A percentile compares a stretch with the other conserved stretches of the same genome.
These are phyloP conservation scores for Chitala chitala DNA, from an alignment of 2,113 vertebrate species.

Conservation along the genomic window DNA sequence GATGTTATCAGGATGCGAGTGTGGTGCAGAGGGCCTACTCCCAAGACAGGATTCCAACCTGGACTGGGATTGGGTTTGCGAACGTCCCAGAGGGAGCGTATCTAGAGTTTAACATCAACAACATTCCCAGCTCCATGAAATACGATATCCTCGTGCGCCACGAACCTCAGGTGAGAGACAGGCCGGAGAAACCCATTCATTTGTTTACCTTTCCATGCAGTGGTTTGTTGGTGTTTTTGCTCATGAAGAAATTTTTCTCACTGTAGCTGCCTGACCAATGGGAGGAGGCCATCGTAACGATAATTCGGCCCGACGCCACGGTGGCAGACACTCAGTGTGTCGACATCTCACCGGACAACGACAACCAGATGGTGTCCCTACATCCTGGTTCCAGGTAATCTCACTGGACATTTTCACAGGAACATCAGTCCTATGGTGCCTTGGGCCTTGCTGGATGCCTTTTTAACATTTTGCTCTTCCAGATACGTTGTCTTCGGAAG, in stretches of 20 bases:
- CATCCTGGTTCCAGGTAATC: slow-evolving; percentile 83
- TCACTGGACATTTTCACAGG: slow-evolving; percentile 4
- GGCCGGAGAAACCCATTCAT: background rate
- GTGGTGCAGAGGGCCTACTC: slow-evolving; percentile 74
- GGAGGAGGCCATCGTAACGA: slow-evolving; percentile 84
- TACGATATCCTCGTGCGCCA: slow-evolving; percentile 91
- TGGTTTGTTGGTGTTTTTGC: background rate
- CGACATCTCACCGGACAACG: slow-evolving; percentile 87
- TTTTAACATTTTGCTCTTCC: slow-evolving; percentile 28
- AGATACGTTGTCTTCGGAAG: slow-evolving; percentile 80
- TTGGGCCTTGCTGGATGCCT: background rate
- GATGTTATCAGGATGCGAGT: slow-evolving; percentile 66
- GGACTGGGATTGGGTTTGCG: slow-evolving; percentile 89
- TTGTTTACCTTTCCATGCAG: background rate
- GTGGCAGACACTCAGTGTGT: slow-evolving; percentile 80
- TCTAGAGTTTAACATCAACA: slow-evolving; percentile 85
- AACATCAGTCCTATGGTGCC: background rate
- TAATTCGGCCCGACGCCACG: slow-evolving; percentile 78
- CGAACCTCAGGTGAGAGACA: slow-evolving; percentile 80
- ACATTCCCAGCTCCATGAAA: slow-evolving; percentile 93
- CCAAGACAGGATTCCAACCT: slow-evolving; percentile 79
- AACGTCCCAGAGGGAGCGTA: slow-evolving; percentile 84
- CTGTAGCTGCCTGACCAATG: slow-evolving; percentile 85
- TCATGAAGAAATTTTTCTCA: slow-evolving; percentile 13
- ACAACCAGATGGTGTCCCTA: slow-evolving; percentile 83